Base-by-base conservation (phyloP, 2,888 invertebrate genomes). In the Drosophila ochracea region DNA sequence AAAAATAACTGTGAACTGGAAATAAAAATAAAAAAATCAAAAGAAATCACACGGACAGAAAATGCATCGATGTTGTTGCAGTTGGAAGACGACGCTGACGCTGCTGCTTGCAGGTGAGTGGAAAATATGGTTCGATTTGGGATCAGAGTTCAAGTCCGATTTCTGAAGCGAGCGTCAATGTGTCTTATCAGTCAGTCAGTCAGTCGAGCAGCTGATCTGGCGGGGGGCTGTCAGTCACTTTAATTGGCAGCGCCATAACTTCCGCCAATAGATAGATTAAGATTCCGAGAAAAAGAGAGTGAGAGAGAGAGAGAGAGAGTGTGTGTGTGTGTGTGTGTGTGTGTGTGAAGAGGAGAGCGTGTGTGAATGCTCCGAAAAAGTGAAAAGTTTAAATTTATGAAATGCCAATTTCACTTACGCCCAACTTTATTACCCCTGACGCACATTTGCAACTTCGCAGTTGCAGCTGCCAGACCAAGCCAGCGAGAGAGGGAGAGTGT, bases 391-490 rank as follows among this genome's bases (percentile, higher is more conserved):
- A 88, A 89, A 88, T 88, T 88, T 88, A 88, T 88, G 87, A 83
- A 88, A 88, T 88, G 89, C 89, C 91, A 91, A 91, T 91, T 92
- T 91, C 89, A 91, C 88, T 90, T 89, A 89, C 82, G 84, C 78
- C 84, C 86, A 91, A 89, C 91, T 91, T 91, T 92, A 91, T 92
- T 92, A 92, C 92, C 91, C 92, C 78, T 82, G 91, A 88, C 89
- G 91, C 91, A 89, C 91, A 92, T 91, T 92, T 91, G 90, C 89
- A 92, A 91, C 91, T 91, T 91, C 91, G 88, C 89, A 25, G 91
- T 86, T 91, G 87, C 89, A 86, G 69, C 70, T 75, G 68, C 58
- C 69, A 47, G 65, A 7, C 19, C 41, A 37, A 58, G 47, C 25
- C 21, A 31, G 11, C 1, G 33, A 16, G 13, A 52, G 16, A 10